phyloP scores from a whole-genome alignment of 2,888 invertebrate species.

The Leptinotarsa peninsularis region DNA sequence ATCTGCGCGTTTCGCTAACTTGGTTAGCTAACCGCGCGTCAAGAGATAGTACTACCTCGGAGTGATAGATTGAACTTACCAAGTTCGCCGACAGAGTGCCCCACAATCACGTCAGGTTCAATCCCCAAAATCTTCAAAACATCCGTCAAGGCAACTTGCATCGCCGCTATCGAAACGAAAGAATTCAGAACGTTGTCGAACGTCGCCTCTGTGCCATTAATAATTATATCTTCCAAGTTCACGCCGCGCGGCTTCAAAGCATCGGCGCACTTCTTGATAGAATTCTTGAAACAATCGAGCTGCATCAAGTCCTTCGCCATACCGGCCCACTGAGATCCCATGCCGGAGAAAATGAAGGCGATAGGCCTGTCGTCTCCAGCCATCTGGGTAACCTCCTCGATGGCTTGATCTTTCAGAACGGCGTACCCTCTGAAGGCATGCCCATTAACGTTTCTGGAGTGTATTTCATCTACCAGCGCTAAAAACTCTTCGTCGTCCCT shows the following conservation, averaged over 20 bases:
- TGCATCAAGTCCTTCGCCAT: slow-evolving; percentile 91
- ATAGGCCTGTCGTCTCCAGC: slow-evolving; percentile 80
- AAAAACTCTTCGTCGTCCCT: slow-evolving; percentile 80
- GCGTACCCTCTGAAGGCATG: slow-evolving; percentile 86
- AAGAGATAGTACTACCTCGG: not conserved
- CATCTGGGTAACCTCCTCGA: slow-evolving; percentile 68
- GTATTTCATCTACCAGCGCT: slow-evolving; percentile 81
- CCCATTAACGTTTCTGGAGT: slow-evolving; percentile 76
- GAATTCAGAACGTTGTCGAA: slow-evolving; percentile 90
- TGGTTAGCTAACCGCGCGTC: no score
- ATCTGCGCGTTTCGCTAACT: no score
- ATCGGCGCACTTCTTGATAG: slow-evolving; percentile 81
- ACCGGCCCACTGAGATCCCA: slow-evolving; percentile 98
- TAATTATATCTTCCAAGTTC: slow-evolving; percentile 84
- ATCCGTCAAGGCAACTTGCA: slow-evolving; percentile 97
- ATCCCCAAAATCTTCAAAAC: slow-evolving; percentile 81
- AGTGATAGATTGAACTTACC: slow-evolving; percentile 63
- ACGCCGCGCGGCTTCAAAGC: slow-evolving; percentile 83
- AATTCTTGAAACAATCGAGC: slow-evolving; percentile 83
- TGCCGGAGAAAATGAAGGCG: slow-evolving; percentile 97
- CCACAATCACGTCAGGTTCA: slow-evolving; percentile 92
- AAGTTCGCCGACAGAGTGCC: slow-evolving; percentile 94
- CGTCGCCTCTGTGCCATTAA: slow-evolving; percentile 79
- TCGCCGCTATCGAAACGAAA: slow-evolving; percentile 94
- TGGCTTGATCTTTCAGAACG: slow-evolving; percentile 71